Evolutionary conservation across 2,113 vertebrate genomes (phyloP).

Genomic region (Todiramphus chloris): DNA sequence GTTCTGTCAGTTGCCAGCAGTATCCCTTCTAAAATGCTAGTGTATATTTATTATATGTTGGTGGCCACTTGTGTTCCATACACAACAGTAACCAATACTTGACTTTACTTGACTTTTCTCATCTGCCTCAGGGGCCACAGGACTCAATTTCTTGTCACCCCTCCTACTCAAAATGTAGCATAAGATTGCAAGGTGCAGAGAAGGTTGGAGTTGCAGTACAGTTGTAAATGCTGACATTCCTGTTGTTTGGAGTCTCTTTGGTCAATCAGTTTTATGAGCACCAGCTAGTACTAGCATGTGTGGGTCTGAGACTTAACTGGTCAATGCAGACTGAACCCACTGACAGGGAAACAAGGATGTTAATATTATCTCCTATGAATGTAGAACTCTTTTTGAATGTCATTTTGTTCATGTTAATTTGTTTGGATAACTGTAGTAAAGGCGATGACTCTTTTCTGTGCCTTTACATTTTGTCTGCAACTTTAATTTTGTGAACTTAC

Average conservation of each 20-base stretch:
- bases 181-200: background rate
- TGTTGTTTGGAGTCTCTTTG: background rate
- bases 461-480: background rate
- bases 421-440: background rate
- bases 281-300: too few relatives aligned
- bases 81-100: background rate
- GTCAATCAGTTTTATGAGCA: background rate
- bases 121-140: background rate
- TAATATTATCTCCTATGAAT: background rate
- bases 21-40: background rate
- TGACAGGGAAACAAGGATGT: background rate
- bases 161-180: accelerated
- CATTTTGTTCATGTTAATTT: background rate
- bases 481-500: background rate
- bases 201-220: background rate
- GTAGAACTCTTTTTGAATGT: background rate
- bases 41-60: background rate
- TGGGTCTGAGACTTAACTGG: background rate
- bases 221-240: background rate
- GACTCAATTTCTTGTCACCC: background rate
- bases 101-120: background rate
- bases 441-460: background rate
- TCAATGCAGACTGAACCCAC: background rate
- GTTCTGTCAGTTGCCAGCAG: background rate
- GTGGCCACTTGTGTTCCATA: background rate